Base-by-base conservation (phyloP, 2,797 vertebrate species). In the Chaunax sp. region DNA sequence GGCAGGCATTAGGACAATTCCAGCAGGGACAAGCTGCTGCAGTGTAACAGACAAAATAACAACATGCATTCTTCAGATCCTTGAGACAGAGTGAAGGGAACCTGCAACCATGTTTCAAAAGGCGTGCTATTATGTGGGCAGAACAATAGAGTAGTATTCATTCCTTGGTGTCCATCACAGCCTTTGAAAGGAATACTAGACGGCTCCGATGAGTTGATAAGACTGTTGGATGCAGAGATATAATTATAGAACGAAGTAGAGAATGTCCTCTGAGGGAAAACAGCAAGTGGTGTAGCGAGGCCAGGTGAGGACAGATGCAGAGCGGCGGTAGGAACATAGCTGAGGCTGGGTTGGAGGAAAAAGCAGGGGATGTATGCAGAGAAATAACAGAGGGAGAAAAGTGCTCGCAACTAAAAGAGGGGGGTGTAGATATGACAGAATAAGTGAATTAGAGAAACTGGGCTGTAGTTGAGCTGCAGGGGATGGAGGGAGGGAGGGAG, bases 401-500 rank as follows among this genome's bases (percentile, higher is more conserved):
- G 37, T 61, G 57, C 14, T 0, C 1, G 57, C 6, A 53, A 46
- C 50, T 33, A 43, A 23, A 43, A 26, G 14, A 30, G 57, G 44
- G 45, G 41, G 37, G 69, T 66, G 75, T 23, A 57, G 54, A 81
- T 72, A 82, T 76, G 68, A 72, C 56, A 77, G 78, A 86, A 78
- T 78, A 80, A 90, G 51, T 86, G 80, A 90, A 87, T 88, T 79
- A 82, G 47, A 83, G 83, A 72, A 58, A 69, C 47, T 26, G 64
- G 43, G 64, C 64, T 68, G 38, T 37, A 19, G 72, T 72, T 70
- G 64, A 82, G 66, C 72, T 69, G 41, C 16, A n/a, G 37, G 22
- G 6, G n/a, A 73, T 62, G 50, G 28, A 41, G 19, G 47, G 56
- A 25, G 35, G 50, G 38, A 60, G 49, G 59, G 66, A 58, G 52